A percentile compares a stretch with the other conserved stretches of the same genome.
phyloP scores from a whole-genome alignment of 2,113 vertebrate species.

The Rhineura floridana region DNA sequence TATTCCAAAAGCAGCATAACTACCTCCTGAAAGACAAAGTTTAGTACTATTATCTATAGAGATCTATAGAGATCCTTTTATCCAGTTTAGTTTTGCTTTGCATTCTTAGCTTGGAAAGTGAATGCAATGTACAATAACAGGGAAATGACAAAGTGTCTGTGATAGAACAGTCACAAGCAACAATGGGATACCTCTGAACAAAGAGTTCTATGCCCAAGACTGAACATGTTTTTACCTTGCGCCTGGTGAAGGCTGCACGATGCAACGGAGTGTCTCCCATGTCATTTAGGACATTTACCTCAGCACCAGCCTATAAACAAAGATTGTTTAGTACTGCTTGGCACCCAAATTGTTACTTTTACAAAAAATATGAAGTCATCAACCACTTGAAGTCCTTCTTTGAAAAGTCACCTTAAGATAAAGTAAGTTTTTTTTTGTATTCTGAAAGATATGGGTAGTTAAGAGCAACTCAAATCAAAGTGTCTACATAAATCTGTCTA shows the following conservation, averaged over 20 bases:
- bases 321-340: conserved; percentile 21
- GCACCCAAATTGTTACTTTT: neutral
- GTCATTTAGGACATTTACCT: conserved; percentile 85
- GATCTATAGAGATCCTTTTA: neutral
- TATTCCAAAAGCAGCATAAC: conserved; percentile 89
- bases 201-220: neutral
- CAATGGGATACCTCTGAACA: neutral
- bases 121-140: neutral
- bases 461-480: neutral
- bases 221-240: conserved; percentile 79
- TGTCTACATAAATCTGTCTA: neutral
- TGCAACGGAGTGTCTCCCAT: conserved; percentile 92
- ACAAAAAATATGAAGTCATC: neutral
- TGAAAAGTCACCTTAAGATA: neutral
- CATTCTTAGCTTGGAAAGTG: neutral
- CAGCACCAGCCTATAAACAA: conserved; percentile 83
- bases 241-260: conserved; percentile 85
- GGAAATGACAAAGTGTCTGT: neutral
- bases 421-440: neutral
- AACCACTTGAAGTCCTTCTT: no score
- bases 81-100: neutral
- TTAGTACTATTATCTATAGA: neutral
- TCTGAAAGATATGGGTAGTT: neutral
- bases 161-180: neutral
- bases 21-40: conserved; percentile 81